Evolutionary conservation across 53 echinoderm and acorn worm genomes (phyloP), one percentile per base, ranked within the genome.

Genomic region (Echinarachnius parma): DNA sequence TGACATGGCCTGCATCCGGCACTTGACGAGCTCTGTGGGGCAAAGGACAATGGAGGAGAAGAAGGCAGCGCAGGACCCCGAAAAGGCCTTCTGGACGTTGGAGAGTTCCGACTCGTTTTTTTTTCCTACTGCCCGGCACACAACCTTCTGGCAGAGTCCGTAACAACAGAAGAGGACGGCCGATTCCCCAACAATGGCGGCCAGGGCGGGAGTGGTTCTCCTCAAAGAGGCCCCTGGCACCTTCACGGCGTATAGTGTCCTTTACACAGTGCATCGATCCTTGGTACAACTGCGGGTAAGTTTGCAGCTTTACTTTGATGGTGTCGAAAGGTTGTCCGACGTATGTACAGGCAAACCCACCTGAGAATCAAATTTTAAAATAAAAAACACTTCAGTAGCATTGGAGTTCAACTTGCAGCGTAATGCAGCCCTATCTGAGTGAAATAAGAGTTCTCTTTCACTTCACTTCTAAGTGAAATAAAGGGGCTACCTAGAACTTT

Each of bases 11-110:
- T 98, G 98, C 24, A 98, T 60, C 9, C 98, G 82, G 28, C 98
- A 98, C 59, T 98, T 98, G 37, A 98, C 68, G n/a, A 98, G 86
- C 76, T 98, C 98, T 36, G 98, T 98, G 13, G 98, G 98, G 67
- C 98, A 98, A 28, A 98, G 74, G 9, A 91, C 98, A 34, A 98
- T 39, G 0, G 98, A 91, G 0, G 98, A 98, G 56, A 98, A 98
- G 69, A 98, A 88, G 2, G 91, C 88, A 3, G 98, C 98, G 2
- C 77, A 80, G 47, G 86, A 91, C 16, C 98, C 98, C 10, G 91
- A 66, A 13, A 59, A 65, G 0, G 98, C 89, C 48, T 91, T 85
- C 74, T 98, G 87, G 18, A 98, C 62, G 14, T 83, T 48, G 9
- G 62, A 83, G 56, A 98, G 60, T 28, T 92, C 76, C 29, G 61